phyloP scores from a whole-genome alignment of 1,140 invertebrate species.

The Panagrolaimus sp. region DNA sequence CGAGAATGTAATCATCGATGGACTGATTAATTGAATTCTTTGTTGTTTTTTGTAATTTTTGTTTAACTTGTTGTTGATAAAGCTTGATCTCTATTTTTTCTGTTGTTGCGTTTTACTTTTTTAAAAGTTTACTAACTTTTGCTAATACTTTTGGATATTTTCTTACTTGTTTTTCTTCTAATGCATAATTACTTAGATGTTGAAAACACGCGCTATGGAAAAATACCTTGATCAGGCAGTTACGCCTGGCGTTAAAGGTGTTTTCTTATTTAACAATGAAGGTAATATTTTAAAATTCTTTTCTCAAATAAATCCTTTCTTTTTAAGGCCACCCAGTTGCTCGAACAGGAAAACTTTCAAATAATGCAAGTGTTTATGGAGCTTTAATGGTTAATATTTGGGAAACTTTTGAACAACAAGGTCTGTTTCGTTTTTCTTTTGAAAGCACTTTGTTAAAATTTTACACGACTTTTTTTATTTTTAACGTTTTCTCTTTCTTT shows the following conservation, averaged over 20 bases:
- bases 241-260: slow-evolving; percentile 23
- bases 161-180: too few relatives aligned
- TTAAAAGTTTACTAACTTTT: not conserved
- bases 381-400: slow-evolving; percentile 35
- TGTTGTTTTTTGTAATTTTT: not conserved
- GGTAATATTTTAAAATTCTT: slow-evolving; percentile 25
- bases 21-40: slow-evolving; percentile 72
- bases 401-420: slow-evolving; percentile 29
- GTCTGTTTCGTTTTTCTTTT: not conserved
- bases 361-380: slow-evolving; percentile 22
- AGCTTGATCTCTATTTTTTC: slow-evolving; percentile 9
- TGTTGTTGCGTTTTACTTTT: not conserved
- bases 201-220: slow-evolving; percentile 36
- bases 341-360: slow-evolving; percentile 12
- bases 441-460: too few relatives aligned
- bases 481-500: not conserved
- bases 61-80: not conserved
- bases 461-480: too few relatives aligned
- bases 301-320: not conserved
- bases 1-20: slow-evolving; percentile 86
- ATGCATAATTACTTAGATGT: slow-evolving; percentile 18
- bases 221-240: slow-evolving; percentile 31
- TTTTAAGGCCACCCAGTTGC: slow-evolving; percentile 22
- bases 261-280: slow-evolving; percentile 41
- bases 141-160: too few relatives aligned